phyloP scores from a whole-genome alignment of 2,113 vertebrate genomes.

The Coreoperca whiteheadi region DNA sequence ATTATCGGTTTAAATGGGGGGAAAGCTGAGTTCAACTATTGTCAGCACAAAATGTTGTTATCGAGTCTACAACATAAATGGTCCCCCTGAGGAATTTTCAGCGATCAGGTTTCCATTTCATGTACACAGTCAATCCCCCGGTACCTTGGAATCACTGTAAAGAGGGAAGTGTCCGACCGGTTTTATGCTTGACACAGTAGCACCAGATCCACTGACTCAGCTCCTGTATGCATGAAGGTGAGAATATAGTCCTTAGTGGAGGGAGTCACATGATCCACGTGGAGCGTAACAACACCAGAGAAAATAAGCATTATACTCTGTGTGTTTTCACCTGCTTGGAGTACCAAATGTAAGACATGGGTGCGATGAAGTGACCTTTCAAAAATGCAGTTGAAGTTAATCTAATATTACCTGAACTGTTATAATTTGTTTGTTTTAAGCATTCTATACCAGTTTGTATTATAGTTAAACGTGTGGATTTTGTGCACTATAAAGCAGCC shows the following conservation, averaged over 20 bases:
- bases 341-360: not conserved
- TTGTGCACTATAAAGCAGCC: not conserved
- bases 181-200: conserved; percentile 17
- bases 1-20: not conserved
- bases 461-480: not conserved
- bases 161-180: not conserved
- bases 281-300: not conserved
- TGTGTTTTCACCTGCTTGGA: not conserved
- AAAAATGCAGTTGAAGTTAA: not conserved
- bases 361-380: not conserved
- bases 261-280: not conserved
- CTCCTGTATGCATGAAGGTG: not conserved
- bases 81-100: conserved; percentile 20
- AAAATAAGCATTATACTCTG: not conserved
- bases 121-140: not conserved
- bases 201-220: conserved; percentile 34
- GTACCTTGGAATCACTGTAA: not conserved
- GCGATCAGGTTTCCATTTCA: not conserved
- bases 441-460: conserved; percentile 9
- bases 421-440: not conserved
- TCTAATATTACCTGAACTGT: not conserved
- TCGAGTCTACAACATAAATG: not conserved
- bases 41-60: conserved; percentile 3
- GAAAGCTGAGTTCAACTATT: not conserved
- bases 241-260: not conserved